Conservation (phyloP, 2,888 invertebrate genomes). For the Drosophila meridiana region DNA sequence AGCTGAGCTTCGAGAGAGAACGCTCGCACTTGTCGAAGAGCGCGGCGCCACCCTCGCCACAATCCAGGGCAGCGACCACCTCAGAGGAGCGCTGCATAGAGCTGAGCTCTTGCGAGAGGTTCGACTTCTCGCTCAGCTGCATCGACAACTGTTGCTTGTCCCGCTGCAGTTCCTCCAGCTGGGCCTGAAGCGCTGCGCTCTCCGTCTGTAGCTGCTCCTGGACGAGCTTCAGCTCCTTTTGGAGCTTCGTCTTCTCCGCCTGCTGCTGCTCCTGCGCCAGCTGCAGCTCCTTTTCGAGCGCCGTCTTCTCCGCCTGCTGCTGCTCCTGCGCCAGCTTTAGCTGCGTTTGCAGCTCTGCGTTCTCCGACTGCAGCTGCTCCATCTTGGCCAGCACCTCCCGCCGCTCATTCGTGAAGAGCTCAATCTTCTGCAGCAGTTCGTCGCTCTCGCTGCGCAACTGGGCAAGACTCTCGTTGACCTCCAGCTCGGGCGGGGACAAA, state of each 20-base stretch:
- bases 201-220: conserved; percentile 83
- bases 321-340: conserved; percentile 70
- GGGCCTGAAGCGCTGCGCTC: conserved; percentile 81
- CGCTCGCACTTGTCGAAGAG: conserved; percentile 82
- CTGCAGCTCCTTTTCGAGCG: conserved; percentile 81
- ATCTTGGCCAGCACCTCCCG: conserved; percentile 90
- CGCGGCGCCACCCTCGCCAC: conserved; percentile 61
- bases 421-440: conserved; percentile 89
- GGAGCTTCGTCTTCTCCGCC: conserved; percentile 84
- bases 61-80: conserved; percentile 76
- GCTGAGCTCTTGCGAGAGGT: conserved; percentile 80
- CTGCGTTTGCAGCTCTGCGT: conserved; percentile 80
- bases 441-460: conserved; percentile 88
- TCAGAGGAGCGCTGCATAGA: conserved; percentile 82
- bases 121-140: conserved; percentile 73
- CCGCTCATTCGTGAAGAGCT: conserved; percentile 89
- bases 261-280: conserved; percentile 81
- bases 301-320: conserved; percentile 69
- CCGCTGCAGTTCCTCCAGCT: conserved; percentile 83
- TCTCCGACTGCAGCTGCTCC: conserved; percentile 86
- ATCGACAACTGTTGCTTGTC: conserved; percentile 83
- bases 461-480: conserved; percentile 87
- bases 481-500: conserved; percentile 78
- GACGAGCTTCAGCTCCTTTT: conserved; percentile 83
- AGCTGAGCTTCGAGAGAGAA: conserved; percentile 80